These are phyloP conservation scores for Mareca strepera DNA, from an alignment of 2,797 vertebrate species.

Conservation along the genomic window DNA sequence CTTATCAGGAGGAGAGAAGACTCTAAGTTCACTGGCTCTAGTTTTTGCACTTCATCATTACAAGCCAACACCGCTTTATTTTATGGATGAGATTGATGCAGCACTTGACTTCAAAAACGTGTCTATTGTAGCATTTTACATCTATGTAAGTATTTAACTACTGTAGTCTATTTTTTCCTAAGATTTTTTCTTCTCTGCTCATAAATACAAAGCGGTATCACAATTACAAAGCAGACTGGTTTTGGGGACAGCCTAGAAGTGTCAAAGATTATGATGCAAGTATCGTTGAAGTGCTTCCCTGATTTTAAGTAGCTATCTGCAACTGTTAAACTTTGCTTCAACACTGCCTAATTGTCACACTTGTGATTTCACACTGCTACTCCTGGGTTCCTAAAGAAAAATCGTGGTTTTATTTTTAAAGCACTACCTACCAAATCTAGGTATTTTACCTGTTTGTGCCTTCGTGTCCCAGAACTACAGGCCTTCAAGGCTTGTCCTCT, in stretches of 20 bases:
- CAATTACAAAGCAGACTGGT: fast-evolving
- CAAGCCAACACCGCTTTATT: slow-evolving; percentile 96
- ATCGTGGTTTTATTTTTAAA: neutral
- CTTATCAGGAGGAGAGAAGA: slow-evolving; percentile 97
- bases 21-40: slow-evolving; percentile 93
- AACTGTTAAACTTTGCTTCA: neutral
- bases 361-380: neutral
- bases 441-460: neutral
- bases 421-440: neutral
- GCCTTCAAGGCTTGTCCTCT: neutral
- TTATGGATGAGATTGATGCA: slow-evolving; percentile 99
- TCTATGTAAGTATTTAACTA: slow-evolving; percentile 87
- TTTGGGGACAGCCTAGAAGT: neutral
- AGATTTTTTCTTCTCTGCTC: neutral
- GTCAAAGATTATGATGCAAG: neutral
- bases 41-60: slow-evolving; percentile 98
- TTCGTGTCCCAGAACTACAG: neutral
- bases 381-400: neutral
- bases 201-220: neutral
- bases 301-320: neutral
- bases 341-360: neutral
- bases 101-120: slow-evolving; percentile 98
- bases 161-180: fast-evolving
- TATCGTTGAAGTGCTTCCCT: too few relatives aligned
- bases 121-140: slow-evolving; percentile 96